phyloP scores from a whole-genome alignment of 2,888 invertebrate genomes.

The Branchellion lobata region DNA sequence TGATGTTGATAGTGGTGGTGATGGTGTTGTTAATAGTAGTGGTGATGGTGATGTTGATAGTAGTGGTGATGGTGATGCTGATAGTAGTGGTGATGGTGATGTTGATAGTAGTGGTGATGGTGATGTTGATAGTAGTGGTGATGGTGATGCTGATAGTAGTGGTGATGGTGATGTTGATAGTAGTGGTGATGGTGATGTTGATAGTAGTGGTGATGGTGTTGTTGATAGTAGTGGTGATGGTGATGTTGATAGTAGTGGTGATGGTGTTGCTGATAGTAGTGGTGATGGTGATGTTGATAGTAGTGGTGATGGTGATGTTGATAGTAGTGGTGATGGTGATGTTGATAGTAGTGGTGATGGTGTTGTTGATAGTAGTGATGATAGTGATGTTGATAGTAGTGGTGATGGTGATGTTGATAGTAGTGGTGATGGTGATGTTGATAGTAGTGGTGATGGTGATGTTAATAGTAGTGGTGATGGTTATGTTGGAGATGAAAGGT shows the following conservation, averaged over 20 bases:
- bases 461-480: neutral
- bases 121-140: neutral
- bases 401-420: no score
- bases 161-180: neutral
- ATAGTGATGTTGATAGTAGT: no score
- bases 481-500: no score
- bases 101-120: no score
- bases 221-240: neutral
- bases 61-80: no score
- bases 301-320: neutral
- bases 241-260: neutral
- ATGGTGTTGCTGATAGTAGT: neutral
- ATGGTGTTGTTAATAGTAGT: no score
- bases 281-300: neutral
- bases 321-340: constrained; percentile 10
- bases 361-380: neutral
- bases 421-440: no score
- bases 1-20: no score
- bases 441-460: no score
- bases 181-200: neutral
- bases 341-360: neutral
- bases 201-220: neutral
- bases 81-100: no score
- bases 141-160: neutral
- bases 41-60: no score